Evolutionary conservation across 2,888 invertebrate genomes (phyloP), one percentile per base, ranked within the genome.

Genomic region (Cheilosia impressa): DNA sequence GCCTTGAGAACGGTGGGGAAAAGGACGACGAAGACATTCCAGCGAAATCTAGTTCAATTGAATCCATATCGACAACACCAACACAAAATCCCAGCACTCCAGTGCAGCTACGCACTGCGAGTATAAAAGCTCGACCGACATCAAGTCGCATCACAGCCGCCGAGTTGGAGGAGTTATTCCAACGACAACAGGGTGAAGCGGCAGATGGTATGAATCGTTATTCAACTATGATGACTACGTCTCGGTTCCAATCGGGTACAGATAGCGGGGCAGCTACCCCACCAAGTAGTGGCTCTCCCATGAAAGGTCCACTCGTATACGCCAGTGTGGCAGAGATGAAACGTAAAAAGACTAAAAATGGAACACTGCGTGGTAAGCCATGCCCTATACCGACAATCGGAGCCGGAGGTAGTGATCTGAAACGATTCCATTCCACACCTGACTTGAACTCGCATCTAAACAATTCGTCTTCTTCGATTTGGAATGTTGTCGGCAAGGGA

Each of bases 321-420:
- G 97, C 97, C 55, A 98, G 98, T 90, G 98, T 98, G 53, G 97
- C 98, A 0, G 98, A 98, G 92, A 98, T 98, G 98, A 98, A 98
- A 92, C 94, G 98, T 73, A 96, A 96, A 72, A 92, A 91, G 77
- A 88, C 89, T 4, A 91, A 92, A 84, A 91, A 91, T 69, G 92
- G 92, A 75, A 92, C 93, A 0, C 71, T 92, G 2, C 90, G 91
- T 10, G 92, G 92, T 27, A 92, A 92, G 62, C 92, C 92, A 1
- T 92, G 92, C 77, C 89, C 92, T 45, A 92, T 92, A 71, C 92
- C 92, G 19, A 91, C 90, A 0, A 89, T 92, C 22, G 91, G 90
- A 5, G 88, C 90, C 3, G 90, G 89, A 15, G 90, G 89, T 9
- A 89, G 91, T 2, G 92, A 92, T 78, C 87, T 97, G 57, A 96